phyloP scores from a whole-genome alignment of 2,888 invertebrate genomes.

The Acrobasis suavella region DNA sequence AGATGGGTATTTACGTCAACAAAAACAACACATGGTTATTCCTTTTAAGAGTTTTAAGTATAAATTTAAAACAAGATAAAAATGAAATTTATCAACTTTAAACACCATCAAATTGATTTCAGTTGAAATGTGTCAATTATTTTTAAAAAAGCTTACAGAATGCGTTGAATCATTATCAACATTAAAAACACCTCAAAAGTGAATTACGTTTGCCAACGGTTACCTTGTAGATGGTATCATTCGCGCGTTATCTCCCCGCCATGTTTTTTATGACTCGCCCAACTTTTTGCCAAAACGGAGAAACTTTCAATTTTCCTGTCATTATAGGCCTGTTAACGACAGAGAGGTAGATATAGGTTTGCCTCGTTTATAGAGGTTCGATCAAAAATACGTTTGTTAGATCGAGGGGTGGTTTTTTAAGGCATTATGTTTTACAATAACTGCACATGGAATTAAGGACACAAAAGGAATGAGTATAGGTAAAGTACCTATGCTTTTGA shows the following conservation, averaged over 20 bases:
- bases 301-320: constrained; percentile 78
- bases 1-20: no score
- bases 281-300: constrained; percentile 58
- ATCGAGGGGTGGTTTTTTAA: constrained; percentile 43
- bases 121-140: background rate
- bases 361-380: constrained; percentile 36
- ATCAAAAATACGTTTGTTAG: constrained; percentile 68
- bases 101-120: background rate
- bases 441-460: no score
- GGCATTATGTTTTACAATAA: no score
- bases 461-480: no score
- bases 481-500: no score
- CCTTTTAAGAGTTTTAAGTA: no score
- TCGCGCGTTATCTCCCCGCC: constrained; percentile 56
- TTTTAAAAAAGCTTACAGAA: background rate
- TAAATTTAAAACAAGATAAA: no score
- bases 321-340: constrained; percentile 70
- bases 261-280: constrained; percentile 61
- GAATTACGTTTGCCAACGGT: constrained; percentile 8
- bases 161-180: constrained; percentile 2
- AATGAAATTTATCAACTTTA: no score
- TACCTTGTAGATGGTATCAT: constrained; percentile 40
- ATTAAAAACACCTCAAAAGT: constrained; percentile 10
- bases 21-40: no score
- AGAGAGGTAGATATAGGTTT: constrained; percentile 40